phyloP scores from a whole-genome alignment of 2,888 invertebrate genomes.

The Chaitophorus viminalis region DNA sequence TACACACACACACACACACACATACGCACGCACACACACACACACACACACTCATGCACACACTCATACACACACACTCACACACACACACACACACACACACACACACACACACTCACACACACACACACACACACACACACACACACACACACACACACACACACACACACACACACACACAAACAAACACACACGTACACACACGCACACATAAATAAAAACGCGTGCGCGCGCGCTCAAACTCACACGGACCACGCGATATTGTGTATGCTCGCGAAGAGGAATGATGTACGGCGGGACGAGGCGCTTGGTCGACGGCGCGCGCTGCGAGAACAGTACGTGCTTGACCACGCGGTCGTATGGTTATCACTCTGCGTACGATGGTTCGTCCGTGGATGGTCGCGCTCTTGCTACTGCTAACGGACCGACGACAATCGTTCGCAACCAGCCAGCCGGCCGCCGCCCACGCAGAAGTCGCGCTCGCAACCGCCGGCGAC shows the following conservation, averaged over 20 bases:
- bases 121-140: no score
- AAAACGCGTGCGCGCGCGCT: not conserved
- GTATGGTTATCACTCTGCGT: conserved; percentile 45
- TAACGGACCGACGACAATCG: conserved; percentile 20
- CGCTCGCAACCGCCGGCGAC: not conserved
- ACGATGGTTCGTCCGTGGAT: conserved; percentile 58
- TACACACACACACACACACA: no score
- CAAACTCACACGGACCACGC: not conserved
- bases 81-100: no score
- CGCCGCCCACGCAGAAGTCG: not conserved
- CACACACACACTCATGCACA: no score
- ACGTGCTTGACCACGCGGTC: conserved; percentile 61
- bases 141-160: not conserved
- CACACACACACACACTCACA: no score
- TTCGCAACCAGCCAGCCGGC: conserved; percentile 6
- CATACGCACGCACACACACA: no score
- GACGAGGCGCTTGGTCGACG: conserved; percentile 36
- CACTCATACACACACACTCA: no score
- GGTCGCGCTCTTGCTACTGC: conserved; percentile 50
- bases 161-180: not conserved
- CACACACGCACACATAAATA: not conserved
- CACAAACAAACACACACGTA: not conserved
- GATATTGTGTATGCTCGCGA: not conserved
- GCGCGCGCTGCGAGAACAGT: conserved; percentile 34
- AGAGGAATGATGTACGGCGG: not conserved